Base-by-base conservation (phyloP, 2,797 vertebrate genomes). In the Karalla daura region DNA sequence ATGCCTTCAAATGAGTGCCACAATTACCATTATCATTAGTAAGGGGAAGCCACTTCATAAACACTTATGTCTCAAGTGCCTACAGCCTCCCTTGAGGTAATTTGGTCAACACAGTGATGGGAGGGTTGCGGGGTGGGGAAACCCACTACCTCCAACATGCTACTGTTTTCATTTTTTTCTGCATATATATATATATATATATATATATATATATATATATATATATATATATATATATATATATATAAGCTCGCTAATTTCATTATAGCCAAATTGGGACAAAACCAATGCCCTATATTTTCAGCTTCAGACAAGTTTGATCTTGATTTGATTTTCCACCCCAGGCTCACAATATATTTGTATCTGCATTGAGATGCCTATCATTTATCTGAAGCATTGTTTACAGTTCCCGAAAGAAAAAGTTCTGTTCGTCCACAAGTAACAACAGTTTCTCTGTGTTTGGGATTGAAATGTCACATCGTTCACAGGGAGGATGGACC, bases 1-100 rank as follows among this genome's bases (percentile, higher is more conserved):
- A 90, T 79, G 82, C 78, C 62, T 78, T 36, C 40, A 69, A 81
- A 77, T 55, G 71, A 90, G 87, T 35, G 12, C 66, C 41, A 41
- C 88, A 88, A 91, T 92, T 88, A 88, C 54, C 53, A 78, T 87
- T 80, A 90, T 91, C 85, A 90, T 88, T 83, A 84, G 78, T 50
- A 88, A 77, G 66, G 61, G 80, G 71, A 83, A 79, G 81, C 59
- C 74, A 41, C 78, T 86, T 74, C 86, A 83, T 45, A 80, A 66
- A 63, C 85, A 80, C 87, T 87, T 73, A 60, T 66, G 63, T 67
- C 51, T 76, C 56, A 44, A 89, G 85, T 80, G 80, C 62, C 51
- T 46, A 63, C 78, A 58, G 70, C 62, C 52, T 77, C 79, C 63
- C 68, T 74, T 63, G 46, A 75, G 63, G 74, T 74, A 76, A 80